Evolutionary conservation across 2,113 vertebrate genomes (phyloP).

Genomic region (Tursiops truncatus): DNA sequence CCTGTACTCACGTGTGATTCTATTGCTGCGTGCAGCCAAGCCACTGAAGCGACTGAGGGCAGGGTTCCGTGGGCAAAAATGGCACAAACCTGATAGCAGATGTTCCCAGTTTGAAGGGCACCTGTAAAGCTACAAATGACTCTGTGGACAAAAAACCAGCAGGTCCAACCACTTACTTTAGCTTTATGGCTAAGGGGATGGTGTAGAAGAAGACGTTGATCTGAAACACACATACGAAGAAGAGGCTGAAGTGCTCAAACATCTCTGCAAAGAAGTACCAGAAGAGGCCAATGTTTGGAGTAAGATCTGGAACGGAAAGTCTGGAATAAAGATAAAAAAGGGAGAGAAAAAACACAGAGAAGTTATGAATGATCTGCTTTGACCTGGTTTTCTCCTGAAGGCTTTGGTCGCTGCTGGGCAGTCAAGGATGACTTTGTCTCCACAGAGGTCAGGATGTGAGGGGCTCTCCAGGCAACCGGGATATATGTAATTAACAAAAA

Average conservation of each 20-base stretch:
- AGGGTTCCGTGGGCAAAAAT: background rate
- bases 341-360: constrained; percentile 45
- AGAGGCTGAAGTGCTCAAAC: constrained; percentile 99
- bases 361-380: constrained; percentile 51
- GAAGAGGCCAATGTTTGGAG: constrained; percentile 98
- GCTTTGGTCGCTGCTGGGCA: background rate
- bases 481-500: background rate
- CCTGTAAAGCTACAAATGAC: background rate
- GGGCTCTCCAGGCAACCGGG: background rate
- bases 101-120: background rate
- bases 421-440: background rate
- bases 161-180: constrained; percentile 89
- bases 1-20: background rate
- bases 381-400: constrained; percentile 28
- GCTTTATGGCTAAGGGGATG: constrained; percentile 95
- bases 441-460: background rate
- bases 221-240: constrained; percentile 99
- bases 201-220: constrained; percentile 99
- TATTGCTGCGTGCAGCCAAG: background rate
- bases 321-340: constrained; percentile 84
- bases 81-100: background rate
- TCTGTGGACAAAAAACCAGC: background rate
- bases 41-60: background rate
- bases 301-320: constrained; percentile 96
- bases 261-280: constrained; percentile 99